phyloP scores from a whole-genome alignment of 2,888 invertebrate genomes.

The Acrobasis suavella region DNA sequence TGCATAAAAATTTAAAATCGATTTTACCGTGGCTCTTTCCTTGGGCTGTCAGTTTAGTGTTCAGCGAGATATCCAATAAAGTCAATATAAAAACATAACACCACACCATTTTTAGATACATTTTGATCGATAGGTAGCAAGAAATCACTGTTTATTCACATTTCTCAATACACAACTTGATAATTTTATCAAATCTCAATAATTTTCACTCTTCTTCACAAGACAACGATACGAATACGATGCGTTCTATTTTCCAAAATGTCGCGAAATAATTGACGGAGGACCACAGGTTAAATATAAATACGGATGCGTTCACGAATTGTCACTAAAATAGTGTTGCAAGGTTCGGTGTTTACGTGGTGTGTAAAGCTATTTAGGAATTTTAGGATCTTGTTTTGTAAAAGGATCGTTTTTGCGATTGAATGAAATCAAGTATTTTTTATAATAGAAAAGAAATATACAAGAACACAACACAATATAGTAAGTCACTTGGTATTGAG shows the following conservation, averaged over 20 bases:
- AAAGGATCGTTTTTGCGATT: too few species aligned
- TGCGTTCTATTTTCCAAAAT: slow-evolving; percentile 37
- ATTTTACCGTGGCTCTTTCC: slow-evolving; percentile 89
- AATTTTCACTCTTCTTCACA: slow-evolving; percentile 37
- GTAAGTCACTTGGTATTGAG: too few species aligned
- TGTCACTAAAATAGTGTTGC: too few species aligned
- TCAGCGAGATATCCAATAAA: slow-evolving; percentile 85
- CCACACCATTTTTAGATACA: slow-evolving; percentile 83
- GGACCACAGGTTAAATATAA: neutral
- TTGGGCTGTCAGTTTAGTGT: slow-evolving; percentile 87
- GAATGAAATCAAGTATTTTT: too few species aligned
- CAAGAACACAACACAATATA: too few species aligned
- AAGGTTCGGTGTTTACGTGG: too few species aligned
- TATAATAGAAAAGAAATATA: too few species aligned
- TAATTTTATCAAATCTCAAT: slow-evolving; percentile 42
- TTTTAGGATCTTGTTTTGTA: too few species aligned
- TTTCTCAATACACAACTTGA: slow-evolving; percentile 57
- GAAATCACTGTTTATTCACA: slow-evolving; percentile 63
- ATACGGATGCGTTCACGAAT: neutral
- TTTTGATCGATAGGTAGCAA: slow-evolving; percentile 57
- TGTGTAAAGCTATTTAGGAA: too few species aligned
- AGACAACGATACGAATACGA: slow-evolving; percentile 36
- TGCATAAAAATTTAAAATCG: slow-evolving; percentile 50
- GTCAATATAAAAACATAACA: slow-evolving; percentile 86
- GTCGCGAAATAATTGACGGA: neutral